phyloP scores from a whole-genome alignment of 2,797 vertebrate species.

The Scolopax rusticola region DNA sequence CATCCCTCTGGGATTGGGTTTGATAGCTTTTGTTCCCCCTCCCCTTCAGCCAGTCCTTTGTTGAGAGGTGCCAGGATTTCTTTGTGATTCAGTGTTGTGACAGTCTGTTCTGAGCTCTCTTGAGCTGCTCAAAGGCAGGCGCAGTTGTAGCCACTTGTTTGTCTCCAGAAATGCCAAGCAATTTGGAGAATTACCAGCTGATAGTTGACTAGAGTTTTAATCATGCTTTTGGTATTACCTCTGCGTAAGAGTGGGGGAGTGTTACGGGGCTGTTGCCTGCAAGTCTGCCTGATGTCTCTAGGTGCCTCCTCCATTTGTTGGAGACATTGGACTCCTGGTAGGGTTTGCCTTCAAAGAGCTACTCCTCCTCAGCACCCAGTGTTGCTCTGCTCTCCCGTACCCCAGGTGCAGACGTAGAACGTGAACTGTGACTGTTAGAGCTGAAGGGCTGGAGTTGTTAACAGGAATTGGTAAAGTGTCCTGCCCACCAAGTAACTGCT shows the following conservation, averaged over 20 bases:
- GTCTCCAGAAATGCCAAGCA: constrained; percentile 11
- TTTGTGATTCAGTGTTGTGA: constrained; percentile 39
- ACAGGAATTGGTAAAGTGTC: neutral
- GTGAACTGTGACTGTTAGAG: neutral
- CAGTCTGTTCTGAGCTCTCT: neutral
- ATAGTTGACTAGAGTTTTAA: neutral
- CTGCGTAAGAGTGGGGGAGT: neutral
- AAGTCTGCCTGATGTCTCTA: neutral
- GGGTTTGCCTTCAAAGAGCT: neutral
- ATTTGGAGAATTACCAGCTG: constrained; percentile 14
- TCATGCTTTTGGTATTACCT: neutral
- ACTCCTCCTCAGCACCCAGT: neutral
- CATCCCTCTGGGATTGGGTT: constrained; percentile 49
- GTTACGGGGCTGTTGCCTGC: neutral
- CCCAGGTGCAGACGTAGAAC: neutral
- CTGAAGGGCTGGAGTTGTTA: neutral
- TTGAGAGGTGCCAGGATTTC: constrained; percentile 49
- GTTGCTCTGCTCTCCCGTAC: neutral
- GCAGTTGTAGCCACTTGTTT: neutral
- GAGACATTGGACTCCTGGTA: neutral
- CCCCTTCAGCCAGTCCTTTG: neutral
- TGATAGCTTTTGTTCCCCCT: constrained; percentile 34
- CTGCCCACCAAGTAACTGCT: neutral
- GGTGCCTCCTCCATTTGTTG: neutral
- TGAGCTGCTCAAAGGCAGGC: neutral